Conservation (phyloP, 2,888 invertebrate genomes). For the Mythimna pallens region DNA sequence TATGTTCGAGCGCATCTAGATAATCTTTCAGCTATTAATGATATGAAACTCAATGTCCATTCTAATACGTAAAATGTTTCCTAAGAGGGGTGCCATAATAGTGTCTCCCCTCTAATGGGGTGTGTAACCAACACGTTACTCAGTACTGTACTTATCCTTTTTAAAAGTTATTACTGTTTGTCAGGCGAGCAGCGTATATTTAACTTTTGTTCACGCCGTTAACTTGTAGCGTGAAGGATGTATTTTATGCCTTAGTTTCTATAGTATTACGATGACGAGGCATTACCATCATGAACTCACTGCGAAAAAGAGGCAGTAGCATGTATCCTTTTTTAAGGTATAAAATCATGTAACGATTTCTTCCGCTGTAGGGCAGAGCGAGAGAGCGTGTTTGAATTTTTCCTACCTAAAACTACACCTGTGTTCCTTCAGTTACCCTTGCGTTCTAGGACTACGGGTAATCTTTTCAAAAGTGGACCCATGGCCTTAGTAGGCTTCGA, state of each 20-base stretch:
- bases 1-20: background rate
- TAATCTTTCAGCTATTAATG: background rate
- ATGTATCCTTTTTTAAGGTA: too few species aligned
- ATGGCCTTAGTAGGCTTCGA: too few species aligned
- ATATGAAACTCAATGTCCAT: constrained; percentile 5
- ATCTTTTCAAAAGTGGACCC: too few species aligned
- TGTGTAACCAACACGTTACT: constrained; percentile 46
- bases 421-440: too few species aligned
- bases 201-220: constrained; percentile 24
- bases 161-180: constrained; percentile 47
- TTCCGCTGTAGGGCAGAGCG: too few species aligned
- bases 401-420: too few species aligned
- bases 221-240: background rate
- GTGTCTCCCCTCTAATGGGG: constrained; percentile 37
- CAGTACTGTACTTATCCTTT: constrained; percentile 25
- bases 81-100: constrained; percentile 16
- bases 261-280: background rate
- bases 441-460: too few species aligned
- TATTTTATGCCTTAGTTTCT: constrained; percentile 9
- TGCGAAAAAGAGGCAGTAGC: background rate
- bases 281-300: background rate
- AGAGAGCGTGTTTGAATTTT: too few species aligned
- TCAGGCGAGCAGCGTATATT: constrained; percentile 37
- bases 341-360: too few species aligned
- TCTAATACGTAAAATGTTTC: constrained; percentile 35